Conservation (phyloP, 2,888 invertebrate species). For the Tachystola acroxantha region DNA sequence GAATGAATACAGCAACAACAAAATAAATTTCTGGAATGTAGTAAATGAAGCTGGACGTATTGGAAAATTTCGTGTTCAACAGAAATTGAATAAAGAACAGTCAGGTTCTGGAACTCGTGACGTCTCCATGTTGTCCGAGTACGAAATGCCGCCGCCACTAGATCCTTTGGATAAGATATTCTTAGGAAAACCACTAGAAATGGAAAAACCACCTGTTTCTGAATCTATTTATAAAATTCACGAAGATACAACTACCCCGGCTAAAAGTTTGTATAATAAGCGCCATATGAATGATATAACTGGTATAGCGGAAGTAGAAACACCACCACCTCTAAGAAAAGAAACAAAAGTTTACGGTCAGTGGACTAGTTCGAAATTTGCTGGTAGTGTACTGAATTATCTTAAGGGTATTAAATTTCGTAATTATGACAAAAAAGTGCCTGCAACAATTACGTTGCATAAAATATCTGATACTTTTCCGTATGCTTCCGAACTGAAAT, state of each 20-base stretch:
- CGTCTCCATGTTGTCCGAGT: slow-evolving; percentile 37
- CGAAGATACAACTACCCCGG: slow-evolving; percentile 14
- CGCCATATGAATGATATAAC: slow-evolving; percentile 25
- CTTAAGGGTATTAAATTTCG: slow-evolving; percentile 51
- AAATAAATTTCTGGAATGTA: slow-evolving; percentile 39
- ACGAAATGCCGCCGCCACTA: slow-evolving; percentile 52
- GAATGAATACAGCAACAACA: slow-evolving; percentile 20
- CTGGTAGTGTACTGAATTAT: slow-evolving; percentile 57
- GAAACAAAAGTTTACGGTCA: slow-evolving; percentile 52
- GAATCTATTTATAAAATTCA: slow-evolving; percentile 23
- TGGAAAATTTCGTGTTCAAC: slow-evolving; percentile 26
- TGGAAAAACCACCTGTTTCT: slow-evolving; percentile 14
- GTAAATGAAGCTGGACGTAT: slow-evolving; percentile 27
- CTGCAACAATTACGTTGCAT: slow-evolving; percentile 44
- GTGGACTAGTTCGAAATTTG: slow-evolving; percentile 60
- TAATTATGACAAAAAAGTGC: slow-evolving; percentile 40
- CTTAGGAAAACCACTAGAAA: slow-evolving; percentile 21
- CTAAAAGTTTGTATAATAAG: slow-evolving; percentile 9
- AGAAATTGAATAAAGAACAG: slow-evolving; percentile 16
- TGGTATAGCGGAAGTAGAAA: slow-evolving; percentile 39
- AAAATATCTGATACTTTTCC: slow-evolving; percentile 53
- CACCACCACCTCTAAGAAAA: slow-evolving; percentile 40
- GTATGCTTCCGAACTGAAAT: slow-evolving; percentile 50
- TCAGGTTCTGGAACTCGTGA: slow-evolving; percentile 23
- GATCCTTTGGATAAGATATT: slow-evolving; percentile 16